Evolutionary conservation across 2,797 vertebrate genomes (phyloP), one percentile per base, ranked within the genome.

Genomic region (Scolopax bukidnonensis): DNA sequence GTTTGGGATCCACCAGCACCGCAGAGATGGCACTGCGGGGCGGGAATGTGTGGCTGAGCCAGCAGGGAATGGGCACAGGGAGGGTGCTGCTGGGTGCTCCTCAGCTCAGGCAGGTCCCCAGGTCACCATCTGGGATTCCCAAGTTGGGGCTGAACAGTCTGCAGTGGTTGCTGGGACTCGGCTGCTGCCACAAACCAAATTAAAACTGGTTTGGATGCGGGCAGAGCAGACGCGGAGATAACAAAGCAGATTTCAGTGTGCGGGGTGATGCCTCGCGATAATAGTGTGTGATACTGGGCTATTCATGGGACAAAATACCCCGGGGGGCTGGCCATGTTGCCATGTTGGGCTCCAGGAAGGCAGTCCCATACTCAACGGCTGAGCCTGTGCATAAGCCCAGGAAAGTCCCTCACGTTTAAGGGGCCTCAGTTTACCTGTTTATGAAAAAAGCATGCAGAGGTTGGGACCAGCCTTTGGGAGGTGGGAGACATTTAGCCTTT

Each of bases 381-480:
- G 70, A 82, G 45, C 23, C 56, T 28, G n/a, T 24, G 68, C 21
- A 3, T 0, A 10, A 75, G 59, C 51, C 30, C 21, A 38, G 45
- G 54, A n/a, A 64, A 1, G 8, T 10, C 53, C 60, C 41, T n/a
- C 16, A 12, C 0, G 0, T 32, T n/a, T 9, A 54, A 33, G 1
- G 1, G 15, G 53, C 45, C 81, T 92, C 80, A n/a, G 48, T 85
- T 92, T 95, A 84, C 84, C 68, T 43, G 11, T 11, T 68, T 23
- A 23, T 71, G 47, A 23, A 64, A 51, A 70, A 87, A 47, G 7
- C 27, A 12, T 4, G 5, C 70, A 60, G 84, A 45, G 27, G 61
- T 57, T 0, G 0, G 59, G 38, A 43, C 18, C 0, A 0, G 38
- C 36, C 9, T 9, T n/a, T 33, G 48, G 12, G 45, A 15, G 10